A percentile compares a stretch with the other conserved stretches of the same genome.
Evolutionary conservation across 2,888 invertebrate genomes (phyloP).

Genomic region (Drosophila pseudotalamancana): DNA sequence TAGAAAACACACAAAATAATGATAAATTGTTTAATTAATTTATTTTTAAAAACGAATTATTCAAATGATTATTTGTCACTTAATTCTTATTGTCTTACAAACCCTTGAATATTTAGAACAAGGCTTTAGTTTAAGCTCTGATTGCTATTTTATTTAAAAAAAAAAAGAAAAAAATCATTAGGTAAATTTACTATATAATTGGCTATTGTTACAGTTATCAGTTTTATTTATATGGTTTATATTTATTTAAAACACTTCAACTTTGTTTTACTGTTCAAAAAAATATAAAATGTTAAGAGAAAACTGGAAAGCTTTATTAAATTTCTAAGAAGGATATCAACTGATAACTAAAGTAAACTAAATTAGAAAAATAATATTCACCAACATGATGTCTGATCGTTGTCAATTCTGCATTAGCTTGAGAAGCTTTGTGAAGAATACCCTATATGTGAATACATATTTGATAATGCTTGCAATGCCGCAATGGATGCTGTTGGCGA

Average conservation of each 20-base stretch:
- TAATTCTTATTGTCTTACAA: no score
- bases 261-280: background rate
- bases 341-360: background rate
- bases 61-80: no score
- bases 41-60: no score
- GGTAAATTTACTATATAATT: no score
- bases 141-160: no score
- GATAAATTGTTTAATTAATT: no score
- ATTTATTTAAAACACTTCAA: background rate
- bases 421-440: slow-evolving; percentile 17
- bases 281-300: background rate
- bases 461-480: slow-evolving; percentile 31
- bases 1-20: no score
- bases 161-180: no score
- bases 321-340: background rate
- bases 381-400: slow-evolving; percentile 2
- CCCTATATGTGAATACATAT: background rate
- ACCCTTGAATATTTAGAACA: no score
- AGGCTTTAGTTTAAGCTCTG: no score
- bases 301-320: background rate
- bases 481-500: slow-evolving; percentile 53
- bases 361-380: background rate
- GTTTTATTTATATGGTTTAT: no score
- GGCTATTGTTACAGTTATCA: no score
- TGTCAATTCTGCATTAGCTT: background rate